Percentiles rank a stretch among this genome's conserved stretches.
Evolutionary conservation across 2,113 vertebrate genomes (phyloP).

Genomic region (Cyphomyrus discorhynchus): DNA sequence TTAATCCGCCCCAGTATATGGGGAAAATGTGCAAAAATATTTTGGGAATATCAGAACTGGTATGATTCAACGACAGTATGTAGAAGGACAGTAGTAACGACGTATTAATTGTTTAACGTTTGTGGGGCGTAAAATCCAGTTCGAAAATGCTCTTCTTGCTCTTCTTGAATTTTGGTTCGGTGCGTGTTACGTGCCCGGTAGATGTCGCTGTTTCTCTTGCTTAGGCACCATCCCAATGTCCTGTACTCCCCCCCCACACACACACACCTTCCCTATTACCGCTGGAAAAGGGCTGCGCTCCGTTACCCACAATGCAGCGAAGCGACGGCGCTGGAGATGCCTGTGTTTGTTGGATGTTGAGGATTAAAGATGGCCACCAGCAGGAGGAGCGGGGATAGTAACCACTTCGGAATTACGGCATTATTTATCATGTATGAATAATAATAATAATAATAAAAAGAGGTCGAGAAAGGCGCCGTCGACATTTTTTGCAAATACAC

Average conservation of each 20-base stretch:
- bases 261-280: not conserved
- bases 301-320: conserved; percentile 32
- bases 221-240: not conserved
- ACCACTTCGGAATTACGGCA: conserved; percentile 20
- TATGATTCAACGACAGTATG: not conserved
- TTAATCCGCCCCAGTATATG: too few relatives aligned
- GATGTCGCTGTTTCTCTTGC: conserved; percentile 30
- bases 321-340: conserved; percentile 29
- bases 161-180: not conserved
- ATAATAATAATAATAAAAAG: conserved; percentile 12
- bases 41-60: not conserved
- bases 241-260: not conserved
- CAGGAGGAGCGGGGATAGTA: conserved; percentile 29
- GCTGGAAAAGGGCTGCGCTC: not conserved
- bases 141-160: not conserved
- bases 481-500: not conserved
- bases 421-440: conserved; percentile 37
- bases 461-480: conserved; percentile 25
- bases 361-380: conserved; percentile 51
- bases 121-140: not conserved
- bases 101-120: not conserved
- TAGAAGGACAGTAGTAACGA: not conserved
- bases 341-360: conserved; percentile 43
- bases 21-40: not conserved
- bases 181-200: conserved; percentile 14